Conservation (phyloP, 2,888 invertebrate species). For the Rosalia funebris region DNA sequence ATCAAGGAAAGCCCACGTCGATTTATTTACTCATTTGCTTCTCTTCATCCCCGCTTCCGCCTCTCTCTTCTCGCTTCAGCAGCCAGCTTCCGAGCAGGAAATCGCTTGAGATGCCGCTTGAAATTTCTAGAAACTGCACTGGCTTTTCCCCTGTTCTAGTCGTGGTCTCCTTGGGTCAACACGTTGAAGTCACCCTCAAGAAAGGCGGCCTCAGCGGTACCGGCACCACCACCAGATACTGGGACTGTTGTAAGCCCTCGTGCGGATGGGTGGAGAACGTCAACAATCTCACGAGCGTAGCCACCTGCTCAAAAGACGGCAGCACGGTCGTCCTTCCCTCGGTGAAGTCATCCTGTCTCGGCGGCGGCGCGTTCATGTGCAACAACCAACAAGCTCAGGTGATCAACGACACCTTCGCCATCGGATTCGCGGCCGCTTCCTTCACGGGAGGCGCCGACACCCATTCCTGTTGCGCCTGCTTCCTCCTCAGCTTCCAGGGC, state of each 20-base stretch:
- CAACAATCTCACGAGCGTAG: slow-evolving; percentile 19
- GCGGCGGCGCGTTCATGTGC: slow-evolving; percentile 36
- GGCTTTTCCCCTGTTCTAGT: not conserved
- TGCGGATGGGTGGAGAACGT: slow-evolving; percentile 36
- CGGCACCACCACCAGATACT: slow-evolving; percentile 38
- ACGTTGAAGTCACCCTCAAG: not conserved
- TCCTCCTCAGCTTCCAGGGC: slow-evolving; percentile 7
- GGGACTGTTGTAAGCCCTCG: slow-evolving; percentile 40
- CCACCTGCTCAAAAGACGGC: slow-evolving; percentile 34
- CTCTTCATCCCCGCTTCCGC: too few species aligned
- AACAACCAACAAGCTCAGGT: slow-evolving; percentile 32
- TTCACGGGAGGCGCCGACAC: slow-evolving; percentile 30
- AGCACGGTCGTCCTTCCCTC: slow-evolving; percentile 16
- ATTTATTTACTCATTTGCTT: too few species aligned
- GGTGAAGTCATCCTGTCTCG: slow-evolving; percentile 11
- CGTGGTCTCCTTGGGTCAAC: not conserved
- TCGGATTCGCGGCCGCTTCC: slow-evolving; percentile 14
- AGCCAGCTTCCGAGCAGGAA: too few species aligned
- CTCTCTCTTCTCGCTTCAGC: too few species aligned
- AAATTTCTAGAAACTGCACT: too few species aligned
- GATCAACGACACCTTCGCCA: not conserved
- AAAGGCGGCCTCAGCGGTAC: slow-evolving; percentile 28
- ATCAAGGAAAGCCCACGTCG: too few species aligned
- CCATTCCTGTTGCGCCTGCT: slow-evolving; percentile 11
- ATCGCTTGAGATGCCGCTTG: too few species aligned